Conservation (phyloP, 2,797 vertebrate genomes). For the Lepilemur septentrionalis region DNA sequence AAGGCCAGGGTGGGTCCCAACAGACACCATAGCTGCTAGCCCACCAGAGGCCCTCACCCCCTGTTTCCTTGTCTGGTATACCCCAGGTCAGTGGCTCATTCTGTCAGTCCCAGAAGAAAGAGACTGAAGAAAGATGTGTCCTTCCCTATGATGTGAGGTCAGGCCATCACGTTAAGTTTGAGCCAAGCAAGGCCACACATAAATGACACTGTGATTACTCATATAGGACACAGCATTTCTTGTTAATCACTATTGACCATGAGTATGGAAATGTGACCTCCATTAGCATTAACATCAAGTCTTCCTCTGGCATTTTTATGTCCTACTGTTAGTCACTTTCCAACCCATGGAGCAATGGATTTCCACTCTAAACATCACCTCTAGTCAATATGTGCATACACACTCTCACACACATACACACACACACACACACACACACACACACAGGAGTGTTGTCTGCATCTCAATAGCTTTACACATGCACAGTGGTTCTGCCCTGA, state of each 20-base stretch:
- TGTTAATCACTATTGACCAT: neutral
- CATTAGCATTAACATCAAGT: neutral
- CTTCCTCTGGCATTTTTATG: neutral
- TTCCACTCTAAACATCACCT: constrained; percentile 65
- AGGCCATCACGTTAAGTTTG: neutral
- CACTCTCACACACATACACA: neutral
- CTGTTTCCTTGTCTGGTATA: neutral
- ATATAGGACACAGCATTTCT: neutral
- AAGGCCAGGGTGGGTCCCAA: neutral
- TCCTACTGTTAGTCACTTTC: constrained; percentile 50
- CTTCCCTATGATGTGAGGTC: neutral
- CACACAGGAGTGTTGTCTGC: constrained; percentile 47
- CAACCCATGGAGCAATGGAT: constrained; percentile 44
- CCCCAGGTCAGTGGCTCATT: neutral
- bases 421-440: too few species aligned
- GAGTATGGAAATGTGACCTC: neutral
- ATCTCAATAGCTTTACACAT: constrained; percentile 74
- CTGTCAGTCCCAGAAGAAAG: neutral
- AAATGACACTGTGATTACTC: neutral
- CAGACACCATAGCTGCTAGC: neutral
- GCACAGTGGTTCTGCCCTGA: constrained; percentile 70
- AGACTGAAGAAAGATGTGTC: neutral
- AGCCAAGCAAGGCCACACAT: neutral
- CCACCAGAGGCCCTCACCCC: neutral
- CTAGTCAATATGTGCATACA: constrained; percentile 31